These are phyloP conservation scores for Potorous gilbertii DNA, from an alignment of 2,797 vertebrate genomes.

Conservation along the genomic window DNA sequence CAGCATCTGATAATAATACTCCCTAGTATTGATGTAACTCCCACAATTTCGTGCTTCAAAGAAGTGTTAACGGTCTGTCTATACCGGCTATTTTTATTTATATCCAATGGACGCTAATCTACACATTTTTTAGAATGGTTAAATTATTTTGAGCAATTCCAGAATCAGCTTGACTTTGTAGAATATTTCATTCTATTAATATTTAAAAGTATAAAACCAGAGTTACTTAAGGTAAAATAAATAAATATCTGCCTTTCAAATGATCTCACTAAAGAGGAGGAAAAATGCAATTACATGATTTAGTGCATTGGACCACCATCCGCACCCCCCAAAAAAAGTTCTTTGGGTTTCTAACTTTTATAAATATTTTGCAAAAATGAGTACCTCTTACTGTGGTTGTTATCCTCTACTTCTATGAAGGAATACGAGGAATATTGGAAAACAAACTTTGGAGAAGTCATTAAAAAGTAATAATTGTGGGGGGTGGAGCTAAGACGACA, in stretches of 20 bases:
- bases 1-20: background rate
- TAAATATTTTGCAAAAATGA: accelerated
- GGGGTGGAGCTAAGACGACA: too few relatives aligned
- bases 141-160: background rate
- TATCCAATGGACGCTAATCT: background rate
- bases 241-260: background rate
- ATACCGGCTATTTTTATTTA: background rate
- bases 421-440: background rate
- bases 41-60: background rate
- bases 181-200: conserved; percentile 33
- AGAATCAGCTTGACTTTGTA: conserved; percentile 14
- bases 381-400: background rate
- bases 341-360: background rate
- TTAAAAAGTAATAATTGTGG: background rate
- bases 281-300: background rate
- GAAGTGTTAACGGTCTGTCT: background rate
- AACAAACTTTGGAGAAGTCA: background rate
- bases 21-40: background rate
- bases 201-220: conserved; percentile 50
- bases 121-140: background rate
- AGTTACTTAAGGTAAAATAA: conserved; percentile 44
- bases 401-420: background rate
- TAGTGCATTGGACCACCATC: too few relatives aligned
- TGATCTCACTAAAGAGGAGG: background rate
- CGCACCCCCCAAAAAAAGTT: background rate